These are phyloP conservation scores for Tapirus terrestris DNA, from an alignment of 2,113 vertebrate species.

Conservation along the genomic window DNA sequence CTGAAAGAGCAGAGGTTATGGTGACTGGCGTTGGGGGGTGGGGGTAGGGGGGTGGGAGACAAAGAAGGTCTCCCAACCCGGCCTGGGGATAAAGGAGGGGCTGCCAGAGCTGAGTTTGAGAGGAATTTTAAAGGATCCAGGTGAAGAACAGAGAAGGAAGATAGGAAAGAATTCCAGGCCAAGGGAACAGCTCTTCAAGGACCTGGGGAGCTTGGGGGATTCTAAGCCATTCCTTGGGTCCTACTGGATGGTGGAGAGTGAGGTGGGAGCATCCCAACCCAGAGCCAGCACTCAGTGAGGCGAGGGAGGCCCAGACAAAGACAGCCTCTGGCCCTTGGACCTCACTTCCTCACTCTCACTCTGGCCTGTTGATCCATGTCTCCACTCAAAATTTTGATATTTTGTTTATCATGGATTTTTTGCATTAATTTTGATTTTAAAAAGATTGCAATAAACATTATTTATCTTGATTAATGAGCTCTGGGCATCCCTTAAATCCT, in stretches of 20 bases:
- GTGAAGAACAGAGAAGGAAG: background rate
- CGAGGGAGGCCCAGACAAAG: background rate
- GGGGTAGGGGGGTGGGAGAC: fast-evolving
- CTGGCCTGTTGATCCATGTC: background rate
- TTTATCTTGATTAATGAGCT: background rate
- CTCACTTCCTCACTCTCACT: background rate
- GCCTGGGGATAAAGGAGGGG: background rate
- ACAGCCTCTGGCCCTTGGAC: background rate
- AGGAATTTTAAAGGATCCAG: background rate
- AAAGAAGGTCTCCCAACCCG: background rate
- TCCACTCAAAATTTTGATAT: background rate
- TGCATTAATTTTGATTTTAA: background rate
- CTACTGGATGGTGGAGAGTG: background rate
- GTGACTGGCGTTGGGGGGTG: fast-evolving
- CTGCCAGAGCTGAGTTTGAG: background rate
- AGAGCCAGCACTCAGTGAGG: background rate
- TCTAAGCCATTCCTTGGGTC: background rate
- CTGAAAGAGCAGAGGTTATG: background rate
- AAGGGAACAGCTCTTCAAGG: background rate
- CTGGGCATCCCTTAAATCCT: background rate
- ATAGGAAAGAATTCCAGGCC: background rate
- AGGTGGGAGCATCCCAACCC: fast-evolving
- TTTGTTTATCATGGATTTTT: background rate
- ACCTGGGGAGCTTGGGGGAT: background rate
- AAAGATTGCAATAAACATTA: background rate